phyloP scores from a whole-genome alignment of 1,140 invertebrate species.

The Drosophila nebulosa region DNA sequence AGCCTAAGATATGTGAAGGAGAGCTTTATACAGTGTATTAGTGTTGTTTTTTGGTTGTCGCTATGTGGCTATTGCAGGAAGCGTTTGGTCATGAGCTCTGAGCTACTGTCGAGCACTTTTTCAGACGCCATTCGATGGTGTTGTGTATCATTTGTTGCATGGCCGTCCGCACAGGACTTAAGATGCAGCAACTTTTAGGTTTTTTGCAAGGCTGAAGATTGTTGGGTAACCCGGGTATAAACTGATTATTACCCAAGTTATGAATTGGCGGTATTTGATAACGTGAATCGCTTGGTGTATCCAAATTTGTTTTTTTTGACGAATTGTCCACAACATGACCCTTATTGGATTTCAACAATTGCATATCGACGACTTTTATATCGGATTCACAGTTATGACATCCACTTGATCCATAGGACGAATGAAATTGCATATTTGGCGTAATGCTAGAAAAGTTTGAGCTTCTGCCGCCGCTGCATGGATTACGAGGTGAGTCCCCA shows the following conservation, averaged over 20 bases:
- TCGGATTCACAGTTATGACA: constrained; percentile 66
- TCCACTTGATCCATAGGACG: constrained; percentile 49
- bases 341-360: constrained; percentile 16
- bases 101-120: constrained; percentile 23
- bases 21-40: constrained; percentile 36
- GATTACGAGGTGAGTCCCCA: constrained; percentile 15
- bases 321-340: neutral
- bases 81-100: constrained; percentile 52
- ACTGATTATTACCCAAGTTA: neutral
- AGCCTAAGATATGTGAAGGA: constrained; percentile 6
- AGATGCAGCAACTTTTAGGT: constrained; percentile 13
- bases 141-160: constrained; percentile 52
- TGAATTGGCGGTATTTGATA: constrained; percentile 3
- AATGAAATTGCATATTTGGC: constrained; percentile 65
- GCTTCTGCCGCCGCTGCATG: constrained; percentile 12
- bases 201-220: constrained; percentile 2
- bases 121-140: constrained; percentile 41
- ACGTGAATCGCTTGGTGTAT: neutral
- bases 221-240: neutral
- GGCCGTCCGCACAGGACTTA: constrained; percentile 35
- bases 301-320: no score
- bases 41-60: constrained; percentile 46
- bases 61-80: constrained; percentile 7
- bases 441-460: constrained; percentile 26
- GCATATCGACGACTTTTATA: neutral